phyloP scores from a whole-genome alignment of 2,113 vertebrate species.

The rabbit (Oryctolagus cuniculus) region DNA sequence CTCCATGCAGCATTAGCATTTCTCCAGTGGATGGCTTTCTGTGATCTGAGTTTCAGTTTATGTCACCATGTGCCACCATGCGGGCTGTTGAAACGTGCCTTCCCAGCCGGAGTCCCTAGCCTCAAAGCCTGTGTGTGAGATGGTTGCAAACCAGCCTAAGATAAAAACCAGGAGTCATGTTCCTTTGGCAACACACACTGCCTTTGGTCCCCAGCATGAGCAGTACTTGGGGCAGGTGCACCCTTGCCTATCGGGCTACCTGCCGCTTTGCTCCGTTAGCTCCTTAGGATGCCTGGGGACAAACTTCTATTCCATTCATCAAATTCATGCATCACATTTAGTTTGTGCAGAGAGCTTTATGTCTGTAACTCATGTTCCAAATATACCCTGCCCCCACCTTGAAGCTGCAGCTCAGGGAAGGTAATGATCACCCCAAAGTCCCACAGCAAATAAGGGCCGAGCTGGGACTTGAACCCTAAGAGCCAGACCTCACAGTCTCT shows the following conservation, averaged over 20 bases:
- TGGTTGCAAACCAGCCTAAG: not conserved
- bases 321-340: not conserved
- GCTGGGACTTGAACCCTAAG: not conserved
- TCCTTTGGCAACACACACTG: no score
- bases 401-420: not conserved
- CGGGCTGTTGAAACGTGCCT: not conserved
- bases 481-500: not conserved
- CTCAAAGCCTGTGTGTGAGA: not conserved
- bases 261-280: not conserved
- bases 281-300: not conserved
- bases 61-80: not conserved
- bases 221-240: not conserved
- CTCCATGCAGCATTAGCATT: not conserved
- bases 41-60: slow-evolving; percentile 16
- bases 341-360: not conserved
- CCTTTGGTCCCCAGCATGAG: not conserved
- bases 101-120: not conserved
- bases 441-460: not conserved
- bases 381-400: not conserved
- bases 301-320: not conserved
- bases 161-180: accelerated
- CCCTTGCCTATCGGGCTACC: not conserved
- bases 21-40: not conserved
- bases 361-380: not conserved
- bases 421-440: not conserved